These are phyloP conservation scores for Parnassius glacialis DNA, from an alignment of 2,888 invertebrate genomes.

Conservation along the genomic window DNA sequence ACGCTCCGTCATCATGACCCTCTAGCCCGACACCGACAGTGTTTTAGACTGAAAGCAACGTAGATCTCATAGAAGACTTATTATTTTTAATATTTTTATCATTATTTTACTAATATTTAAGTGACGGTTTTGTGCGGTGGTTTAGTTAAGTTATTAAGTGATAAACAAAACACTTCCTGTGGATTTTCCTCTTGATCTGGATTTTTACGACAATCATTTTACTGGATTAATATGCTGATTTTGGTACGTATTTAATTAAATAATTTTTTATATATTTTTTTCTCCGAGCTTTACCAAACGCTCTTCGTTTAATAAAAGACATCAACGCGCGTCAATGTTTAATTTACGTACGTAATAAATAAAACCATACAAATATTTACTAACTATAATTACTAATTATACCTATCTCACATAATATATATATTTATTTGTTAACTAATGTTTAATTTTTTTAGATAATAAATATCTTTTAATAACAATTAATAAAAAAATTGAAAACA, in stretches of 20 bases:
- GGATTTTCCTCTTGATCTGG: constrained; percentile 59
- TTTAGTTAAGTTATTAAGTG: constrained; percentile 67
- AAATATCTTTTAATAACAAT: no score
- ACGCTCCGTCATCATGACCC: constrained; percentile 58
- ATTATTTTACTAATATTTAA: constrained; percentile 43
- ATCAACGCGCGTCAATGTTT: constrained; percentile 64
- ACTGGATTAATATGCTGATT: constrained; percentile 51
- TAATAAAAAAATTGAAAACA: no score
- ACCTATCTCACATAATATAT: no score
- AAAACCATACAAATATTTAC: constrained; percentile 9
- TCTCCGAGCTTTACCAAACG: background rate
- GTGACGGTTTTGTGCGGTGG: constrained; percentile 72
- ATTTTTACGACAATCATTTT: constrained; percentile 47
- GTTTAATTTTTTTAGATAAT: no score
- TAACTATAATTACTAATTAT: background rate
- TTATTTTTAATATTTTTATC: constrained; percentile 50
- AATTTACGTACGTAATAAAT: constrained; percentile 3
- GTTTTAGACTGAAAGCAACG: constrained; percentile 77
- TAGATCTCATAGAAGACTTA: constrained; percentile 80
- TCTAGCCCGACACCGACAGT: constrained; percentile 50
- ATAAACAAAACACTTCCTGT: constrained; percentile 54
- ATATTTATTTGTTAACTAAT: no score
- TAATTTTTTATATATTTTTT: background rate
- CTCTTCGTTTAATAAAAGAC: constrained; percentile 58
- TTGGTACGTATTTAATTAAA: constrained; percentile 52